Base-by-base conservation (phyloP, 2,113 vertebrate species). In the Zapornia atra region DNA sequence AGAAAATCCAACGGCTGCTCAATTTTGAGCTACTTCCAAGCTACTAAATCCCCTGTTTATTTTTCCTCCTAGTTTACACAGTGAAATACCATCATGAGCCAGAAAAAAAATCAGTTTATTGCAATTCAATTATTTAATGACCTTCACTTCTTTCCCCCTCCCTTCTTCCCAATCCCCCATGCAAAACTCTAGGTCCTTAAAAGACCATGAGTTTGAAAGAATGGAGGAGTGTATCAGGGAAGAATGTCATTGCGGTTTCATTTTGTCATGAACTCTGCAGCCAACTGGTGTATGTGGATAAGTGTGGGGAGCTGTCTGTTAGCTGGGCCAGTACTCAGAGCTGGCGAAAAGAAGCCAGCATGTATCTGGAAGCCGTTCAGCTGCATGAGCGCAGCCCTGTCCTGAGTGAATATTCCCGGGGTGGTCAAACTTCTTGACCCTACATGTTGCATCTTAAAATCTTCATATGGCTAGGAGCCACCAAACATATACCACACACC, bases 61-160 rank as follows among this genome's bases (percentile, higher is more conserved):
- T 98, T 98, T 97, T 95, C 86, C 82, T 96, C 81, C 90, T 73
- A 85, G 92, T 97, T 97, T 97, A 96, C 91, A 96, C 82, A 97
- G 96, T 88, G 86, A 97, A 98, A 97, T 96, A 91, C 53, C 94
- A 96, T 87, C 80, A 82, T 22, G 88, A 96, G 92, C 94, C 96
- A 98, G 96, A 96, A 96, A 97, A 91, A 19, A 97, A 96, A 97
- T 95, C 96, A 71, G 92, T 96, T 96, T 95, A 94, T 96, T 97
- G 90, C 96, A 97, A 96, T 96, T 97, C 94, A 97, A 96, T 98
- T 98, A 97, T 97, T 97, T 95, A 94, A 97, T 73, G 83, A 93
- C 87, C 95, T 90, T 93, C 48, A 69, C 70, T 92, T 82, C 51
- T 94, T 90, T 86, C 38, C 54, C 48, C 20, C 38, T 68, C 75